Conservation (phyloP, 2,888 invertebrate genomes). For the Agriopis aurantiaria region DNA sequence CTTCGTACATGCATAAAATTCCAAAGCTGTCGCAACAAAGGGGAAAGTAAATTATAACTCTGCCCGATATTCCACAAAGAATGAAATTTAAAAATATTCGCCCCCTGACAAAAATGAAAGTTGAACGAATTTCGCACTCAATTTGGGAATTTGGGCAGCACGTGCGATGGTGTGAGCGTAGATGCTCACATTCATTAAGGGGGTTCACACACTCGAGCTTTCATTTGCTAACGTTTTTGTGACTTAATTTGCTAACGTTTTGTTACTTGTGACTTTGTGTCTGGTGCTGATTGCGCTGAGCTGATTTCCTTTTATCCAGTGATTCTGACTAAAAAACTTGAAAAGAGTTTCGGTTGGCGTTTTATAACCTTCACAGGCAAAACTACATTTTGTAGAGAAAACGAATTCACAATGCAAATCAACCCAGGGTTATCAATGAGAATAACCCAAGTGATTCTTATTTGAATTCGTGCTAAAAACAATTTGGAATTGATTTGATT, state of each 20-base stretch:
- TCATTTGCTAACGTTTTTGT: conserved; percentile 5
- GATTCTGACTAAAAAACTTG: not conserved
- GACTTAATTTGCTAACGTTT: conserved; percentile 2
- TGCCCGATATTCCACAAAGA: conserved; percentile 22
- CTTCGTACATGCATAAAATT: not conserved
- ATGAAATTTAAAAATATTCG: conserved; percentile 42
- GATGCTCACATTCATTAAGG: conserved; percentile 41
- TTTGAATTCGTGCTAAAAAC: too few species aligned
- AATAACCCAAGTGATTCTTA: not conserved
- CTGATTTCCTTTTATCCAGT: conserved; percentile 2
- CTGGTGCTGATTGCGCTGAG: conserved; percentile 8
- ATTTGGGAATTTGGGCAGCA: conserved; percentile 41
- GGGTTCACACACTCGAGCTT: conserved; percentile 19
- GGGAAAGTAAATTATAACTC: conserved; percentile 31
- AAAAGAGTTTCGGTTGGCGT: not conserved
- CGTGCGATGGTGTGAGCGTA: conserved; percentile 35
- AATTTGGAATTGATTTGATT: too few species aligned
- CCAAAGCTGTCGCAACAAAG: conserved; percentile 20
- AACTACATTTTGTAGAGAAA: not conserved
- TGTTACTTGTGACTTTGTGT: conserved; percentile 7
- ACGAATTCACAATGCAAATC: not conserved
- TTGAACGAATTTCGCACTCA: conserved; percentile 43
- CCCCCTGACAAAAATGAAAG: conserved; percentile 47
- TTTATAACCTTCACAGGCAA: not conserved
- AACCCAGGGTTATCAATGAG: not conserved